Evolutionary conservation across 2,888 invertebrate genomes (phyloP).

Genomic region (Dryobota labecula): DNA sequence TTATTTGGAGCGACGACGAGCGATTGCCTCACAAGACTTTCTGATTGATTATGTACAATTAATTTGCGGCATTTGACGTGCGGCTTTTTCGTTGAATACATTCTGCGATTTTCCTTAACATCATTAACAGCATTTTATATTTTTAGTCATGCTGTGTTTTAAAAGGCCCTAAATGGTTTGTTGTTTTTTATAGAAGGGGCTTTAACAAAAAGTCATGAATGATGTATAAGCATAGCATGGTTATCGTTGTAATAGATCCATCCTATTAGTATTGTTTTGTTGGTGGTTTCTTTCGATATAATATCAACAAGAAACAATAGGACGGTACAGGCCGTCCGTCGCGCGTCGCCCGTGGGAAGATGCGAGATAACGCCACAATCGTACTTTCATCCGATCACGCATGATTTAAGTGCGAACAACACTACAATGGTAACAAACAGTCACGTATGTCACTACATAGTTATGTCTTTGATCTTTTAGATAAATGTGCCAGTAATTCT

Average conservation of each 20-base stretch:
- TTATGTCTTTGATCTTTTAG: slow-evolving; percentile 40
- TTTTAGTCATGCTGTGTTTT: slow-evolving; percentile 42
- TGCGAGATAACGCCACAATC: slow-evolving; percentile 81
- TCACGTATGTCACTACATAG: slow-evolving; percentile 55
- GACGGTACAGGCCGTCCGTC: slow-evolving; percentile 67
- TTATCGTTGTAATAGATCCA: slow-evolving; percentile 78
- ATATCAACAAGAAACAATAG: slow-evolving; percentile 76
- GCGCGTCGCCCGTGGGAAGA: slow-evolving; percentile 84
- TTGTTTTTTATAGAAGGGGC: slow-evolving; percentile 50
- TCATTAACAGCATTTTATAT: slow-evolving; percentile 49
- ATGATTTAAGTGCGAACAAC: slow-evolving; percentile 86
- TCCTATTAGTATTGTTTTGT: slow-evolving; percentile 79
- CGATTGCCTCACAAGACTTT: slow-evolving; percentile 65
- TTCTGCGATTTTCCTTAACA: slow-evolving; percentile 48
- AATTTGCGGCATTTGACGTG: slow-evolving; percentile 51
- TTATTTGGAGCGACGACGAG: slow-evolving; percentile 69
- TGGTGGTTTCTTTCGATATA: slow-evolving; percentile 74
- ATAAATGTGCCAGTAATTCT: slow-evolving; percentile 22
- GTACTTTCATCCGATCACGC: slow-evolving; percentile 87
- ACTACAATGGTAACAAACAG: slow-evolving; percentile 78
- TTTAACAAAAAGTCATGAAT: slow-evolving; percentile 67
- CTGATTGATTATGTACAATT: slow-evolving; percentile 73
- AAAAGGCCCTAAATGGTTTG: slow-evolving; percentile 42
- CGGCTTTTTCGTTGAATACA: slow-evolving; percentile 51
- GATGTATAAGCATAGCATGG: slow-evolving; percentile 73